Evolutionary conservation across 2,113 vertebrate species (phyloP).

Genomic region (Crocuta crocuta): DNA sequence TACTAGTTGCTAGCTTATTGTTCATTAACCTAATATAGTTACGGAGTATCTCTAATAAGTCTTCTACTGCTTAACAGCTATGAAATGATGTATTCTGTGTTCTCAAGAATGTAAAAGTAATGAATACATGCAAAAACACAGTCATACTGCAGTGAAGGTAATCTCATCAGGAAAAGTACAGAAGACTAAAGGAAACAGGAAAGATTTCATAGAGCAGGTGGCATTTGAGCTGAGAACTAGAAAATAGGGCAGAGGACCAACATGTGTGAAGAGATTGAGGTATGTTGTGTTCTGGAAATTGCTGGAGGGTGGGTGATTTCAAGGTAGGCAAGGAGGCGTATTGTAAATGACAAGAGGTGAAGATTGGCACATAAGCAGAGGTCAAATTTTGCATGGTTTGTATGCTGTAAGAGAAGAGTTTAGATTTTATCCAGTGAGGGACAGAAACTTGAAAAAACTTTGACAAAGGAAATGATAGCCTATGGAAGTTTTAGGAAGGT

Average conservation of each 20-base stretch:
- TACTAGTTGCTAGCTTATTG: background rate
- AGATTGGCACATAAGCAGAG: background rate
- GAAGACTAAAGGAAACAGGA: background rate
- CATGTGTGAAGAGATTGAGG: background rate
- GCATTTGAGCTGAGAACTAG: background rate
- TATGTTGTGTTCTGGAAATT: constrained; percentile 38
- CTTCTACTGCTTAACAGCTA: background rate
- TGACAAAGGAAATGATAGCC: background rate
- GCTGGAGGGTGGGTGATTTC: background rate
- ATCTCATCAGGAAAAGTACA: background rate
- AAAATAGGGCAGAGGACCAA: background rate
- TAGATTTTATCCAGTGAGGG: background rate
- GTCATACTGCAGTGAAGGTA: background rate
- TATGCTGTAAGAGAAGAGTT: background rate
- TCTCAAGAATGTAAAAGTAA: background rate
- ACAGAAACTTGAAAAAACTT: background rate
- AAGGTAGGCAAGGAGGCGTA: background rate
- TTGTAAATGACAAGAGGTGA: background rate
- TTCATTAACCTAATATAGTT: background rate
- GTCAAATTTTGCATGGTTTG: background rate
- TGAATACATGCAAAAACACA: background rate
- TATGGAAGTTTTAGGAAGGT: background rate
- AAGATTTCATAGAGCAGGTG: background rate
- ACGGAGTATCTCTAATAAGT: background rate
- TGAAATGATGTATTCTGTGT: background rate